Evolutionary conservation across 2,113 vertebrate species (phyloP), one percentile per base, ranked within the genome.

Genomic region (Smithornis capensis): DNA sequence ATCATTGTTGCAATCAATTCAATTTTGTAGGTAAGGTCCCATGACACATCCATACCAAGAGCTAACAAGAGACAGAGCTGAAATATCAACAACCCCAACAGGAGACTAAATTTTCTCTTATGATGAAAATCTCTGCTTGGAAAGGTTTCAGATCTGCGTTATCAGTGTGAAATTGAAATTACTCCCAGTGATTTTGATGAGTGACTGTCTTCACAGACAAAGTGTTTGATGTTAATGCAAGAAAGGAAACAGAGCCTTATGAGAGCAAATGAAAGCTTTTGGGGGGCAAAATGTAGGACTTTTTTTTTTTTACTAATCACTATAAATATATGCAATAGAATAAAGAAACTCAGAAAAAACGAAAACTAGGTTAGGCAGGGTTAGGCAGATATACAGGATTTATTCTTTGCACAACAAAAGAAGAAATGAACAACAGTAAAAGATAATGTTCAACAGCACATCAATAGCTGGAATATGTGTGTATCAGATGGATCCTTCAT

Each of bases 81-180:
- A 88, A 91, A 90, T 77, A 90, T 71, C 93, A 94, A 59, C 84
- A 94, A 23, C 55, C 11, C 75, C 71, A 90, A 90, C 38, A 92
- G 92, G 88, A 94, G 87, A 90, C 64, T 42, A 83, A 35, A 75
- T 93, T 95, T 96, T 86, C 64, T 77, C 47, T 77, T 63, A 33
- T 83, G 92, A 95, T 88, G 64, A 95, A 95, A 93, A 94, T 94
- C 93, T 95, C 64, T 92, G 88, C 93, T 94, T 89, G 95, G 88
- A 87, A 76, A 90, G 71, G 52, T 63, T 95, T 94, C 90, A 93
- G 60, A 90, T 90, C 85, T 63, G 87, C 0, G 3, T 95, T 90
- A 96, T 96, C 94, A 89, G 92, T 95, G 93, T 92, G 90, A 94
- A 97, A 96, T 90, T 95, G 92, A 94, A 96, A 96, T 95, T 94